Evolutionary conservation across 2,888 invertebrate genomes (phyloP), one percentile per base, ranked within the genome.

Genomic region (Sylvicola cinctus): DNA sequence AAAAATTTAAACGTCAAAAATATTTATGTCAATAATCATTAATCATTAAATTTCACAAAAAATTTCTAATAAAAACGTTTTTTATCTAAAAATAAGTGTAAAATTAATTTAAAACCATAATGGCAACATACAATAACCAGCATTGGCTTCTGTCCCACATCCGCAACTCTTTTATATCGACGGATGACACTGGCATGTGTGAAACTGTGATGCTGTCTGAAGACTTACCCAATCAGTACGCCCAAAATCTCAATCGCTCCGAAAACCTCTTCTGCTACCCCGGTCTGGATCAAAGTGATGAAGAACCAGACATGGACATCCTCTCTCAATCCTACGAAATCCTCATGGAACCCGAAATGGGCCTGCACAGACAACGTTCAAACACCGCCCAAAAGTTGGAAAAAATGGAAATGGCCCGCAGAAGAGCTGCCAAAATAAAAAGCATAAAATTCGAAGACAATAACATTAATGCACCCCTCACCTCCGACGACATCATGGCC

Each of bases 61-160:
- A 20, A 6, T 20, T 20, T 20, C 20, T 20, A 6, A 20, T 6
- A 8, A 20, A 20, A 20, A 6, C 20, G 5, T 20, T 20, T 20
- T 20, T 8, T 20, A 8, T 20, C 8, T 20, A 6, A 6, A 20
- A 20, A 6, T 8, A 6, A 29, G 29, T 28, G 10, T 6, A 28
- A 11, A 28, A 13, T 12, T 16, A 32, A 32, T 8, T 7, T n/a
- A 20, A 20, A 20, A 20, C 5, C 8, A 20, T 20, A 6, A 93
- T 93, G 93, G 91, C 91, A 44, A 73, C 88, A 42, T 91, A 88
- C 57, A 90, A 93, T 56, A 87, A 93, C 59, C 78, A 77, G 56
- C 78, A 80, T 47, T 93, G 91, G 80, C 65, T 95, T 32, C 65
- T 93, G 34, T 81, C 87, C 38, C 87, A 91, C 58, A 85, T 93